Percentiles rank a stretch among this genome's conserved stretches.
phyloP scores from a whole-genome alignment of 2,888 invertebrate genomes.

The Beris chalybata region DNA sequence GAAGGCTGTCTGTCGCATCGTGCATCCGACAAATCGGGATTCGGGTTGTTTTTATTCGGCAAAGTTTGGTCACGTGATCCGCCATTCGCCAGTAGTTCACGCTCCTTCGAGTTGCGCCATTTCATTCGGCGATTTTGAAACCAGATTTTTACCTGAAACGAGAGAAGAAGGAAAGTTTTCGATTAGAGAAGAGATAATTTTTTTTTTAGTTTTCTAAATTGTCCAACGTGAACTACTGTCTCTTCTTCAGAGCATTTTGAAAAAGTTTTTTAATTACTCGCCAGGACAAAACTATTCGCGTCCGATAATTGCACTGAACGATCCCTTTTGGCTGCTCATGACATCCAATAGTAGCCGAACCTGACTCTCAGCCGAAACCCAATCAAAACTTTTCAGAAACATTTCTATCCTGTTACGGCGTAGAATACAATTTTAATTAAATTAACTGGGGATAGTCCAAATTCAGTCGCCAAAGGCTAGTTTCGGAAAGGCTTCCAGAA shows the following conservation, averaged over 20 bases:
- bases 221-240: too few relatives aligned
- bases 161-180: background rate
- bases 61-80: constrained; percentile 93
- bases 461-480: background rate
- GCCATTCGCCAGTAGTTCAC: constrained; percentile 89
- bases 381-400: constrained; percentile 30
- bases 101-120: constrained; percentile 97
- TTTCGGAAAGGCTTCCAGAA: background rate
- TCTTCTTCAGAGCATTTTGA: too few relatives aligned
- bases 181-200: too few relatives aligned
- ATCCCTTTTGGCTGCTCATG: constrained; percentile 13
- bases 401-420: constrained; percentile 1
- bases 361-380: constrained; percentile 24
- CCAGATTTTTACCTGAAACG: constrained; percentile 66
- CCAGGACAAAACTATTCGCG: too few relatives aligned
- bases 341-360: constrained; percentile 25
- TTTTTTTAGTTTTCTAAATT: too few relatives aligned
- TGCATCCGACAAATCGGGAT: constrained; percentile 91
- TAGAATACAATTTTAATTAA: constrained; percentile 32
- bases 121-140: constrained; percentile 98
- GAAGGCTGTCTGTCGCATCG: constrained; percentile 76
- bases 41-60: constrained; percentile 95
- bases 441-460: constrained; percentile 20
- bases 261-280: too few relatives aligned
- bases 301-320: background rate